phyloP scores from a whole-genome alignment of 2,113 vertebrate species.

The Salvator merianae region DNA sequence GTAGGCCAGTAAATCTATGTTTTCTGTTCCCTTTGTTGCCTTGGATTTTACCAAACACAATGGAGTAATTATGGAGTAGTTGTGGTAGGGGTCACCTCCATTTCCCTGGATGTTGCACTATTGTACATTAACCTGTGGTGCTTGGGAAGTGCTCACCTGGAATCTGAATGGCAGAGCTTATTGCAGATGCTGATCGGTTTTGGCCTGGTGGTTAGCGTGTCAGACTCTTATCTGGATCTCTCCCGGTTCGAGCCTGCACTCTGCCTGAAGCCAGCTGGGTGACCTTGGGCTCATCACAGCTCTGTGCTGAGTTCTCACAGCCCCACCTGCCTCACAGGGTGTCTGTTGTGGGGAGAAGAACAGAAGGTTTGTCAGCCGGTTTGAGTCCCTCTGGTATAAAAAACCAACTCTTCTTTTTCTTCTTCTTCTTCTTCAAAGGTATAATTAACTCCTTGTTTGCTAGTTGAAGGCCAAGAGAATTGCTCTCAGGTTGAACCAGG shows the following conservation, averaged over 20 bases:
- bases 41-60: not conserved
- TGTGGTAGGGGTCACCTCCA: not conserved
- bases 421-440: too few relatives aligned
- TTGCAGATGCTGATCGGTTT: not conserved
- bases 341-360: too few relatives aligned
- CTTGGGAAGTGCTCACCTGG: not conserved
- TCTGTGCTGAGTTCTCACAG: too few relatives aligned
- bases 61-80: not conserved
- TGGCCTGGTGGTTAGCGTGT: too few relatives aligned
- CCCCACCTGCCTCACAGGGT: too few relatives aligned
- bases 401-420: too few relatives aligned
- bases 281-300: too few relatives aligned
- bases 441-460: not conserved
- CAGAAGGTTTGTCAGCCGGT: too few relatives aligned
- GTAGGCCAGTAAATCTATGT: not conserved
- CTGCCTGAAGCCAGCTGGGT: too few relatives aligned
- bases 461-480: not conserved
- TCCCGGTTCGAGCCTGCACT: too few relatives aligned
- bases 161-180: not conserved
- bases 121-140: not conserved
- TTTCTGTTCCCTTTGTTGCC: not conserved
- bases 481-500: not conserved
- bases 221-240: too few relatives aligned
- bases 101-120: not conserved
- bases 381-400: too few relatives aligned